Base-by-base conservation (phyloP, 2,888 invertebrate species). In the Halictus ligatus region DNA sequence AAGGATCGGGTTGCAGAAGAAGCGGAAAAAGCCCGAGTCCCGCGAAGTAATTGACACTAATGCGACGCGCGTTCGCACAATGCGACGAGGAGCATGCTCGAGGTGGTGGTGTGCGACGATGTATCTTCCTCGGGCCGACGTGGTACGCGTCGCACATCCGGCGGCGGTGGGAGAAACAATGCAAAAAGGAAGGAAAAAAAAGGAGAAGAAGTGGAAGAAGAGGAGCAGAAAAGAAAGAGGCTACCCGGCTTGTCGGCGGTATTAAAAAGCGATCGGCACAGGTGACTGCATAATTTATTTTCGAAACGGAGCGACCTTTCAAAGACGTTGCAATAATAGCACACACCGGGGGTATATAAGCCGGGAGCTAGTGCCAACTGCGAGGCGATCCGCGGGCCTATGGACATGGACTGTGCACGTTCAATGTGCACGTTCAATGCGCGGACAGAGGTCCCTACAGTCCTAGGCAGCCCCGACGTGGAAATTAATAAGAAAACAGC, bases 311-410 rank as follows among this genome's bases (percentile, higher is more conserved):
- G 67, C 84, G 87, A 91, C 91, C 90, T 91, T 88, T 91, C 80
- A 89, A 85, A 87, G 90, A 90, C 91, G 86, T 88, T 88, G 89
- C 92, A 92, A 89, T 91, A 92, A 92, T 91, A 91, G 91, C 91
- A 0, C 21, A 81, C 35, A 13, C 29, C 15, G 29, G 6, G 21
- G 21, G 88, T 89, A 83, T 91, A 89, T 89, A 89, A 90, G 88
- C 89, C 86, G 88, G 60, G 75, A 50, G 46, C 88, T 87, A 89
- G 87, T 89, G 91, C 91, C 91, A 91, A 91, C 88, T 89, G 88
- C 83, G 78, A 86, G 77, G 76, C 25, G 81, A 79, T 81, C 69
- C 75, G 54, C 75, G 60, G 69, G 77, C 75, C 78, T 54, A n/a
- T 10, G 54, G 58, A 79, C 35, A n/a, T n/a, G n/a, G n/a, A n/a